These are phyloP conservation scores for Menidia beryllina DNA, from an alignment of 2,113 vertebrate genomes.

Conservation along the genomic window DNA sequence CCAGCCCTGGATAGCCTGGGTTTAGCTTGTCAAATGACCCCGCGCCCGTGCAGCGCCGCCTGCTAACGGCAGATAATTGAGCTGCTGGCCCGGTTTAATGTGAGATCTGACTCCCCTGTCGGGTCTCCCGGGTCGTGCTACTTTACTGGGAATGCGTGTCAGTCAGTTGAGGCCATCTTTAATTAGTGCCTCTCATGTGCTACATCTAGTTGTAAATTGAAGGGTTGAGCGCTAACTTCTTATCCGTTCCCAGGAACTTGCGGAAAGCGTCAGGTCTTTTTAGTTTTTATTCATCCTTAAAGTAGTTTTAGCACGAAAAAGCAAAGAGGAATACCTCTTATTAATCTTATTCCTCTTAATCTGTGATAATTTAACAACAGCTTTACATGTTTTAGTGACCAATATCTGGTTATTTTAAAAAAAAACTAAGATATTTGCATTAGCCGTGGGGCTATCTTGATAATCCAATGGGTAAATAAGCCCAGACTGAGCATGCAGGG, in stretches of 20 bases:
- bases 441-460: background rate
- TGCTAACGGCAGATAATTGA: slow-evolving; percentile 91
- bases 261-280: slow-evolving; percentile 7
- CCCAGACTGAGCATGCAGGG: background rate
- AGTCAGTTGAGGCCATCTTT: background rate
- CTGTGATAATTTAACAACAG: background rate
- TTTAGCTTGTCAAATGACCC: slow-evolving; percentile 90
- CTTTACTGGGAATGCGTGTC: slow-evolving; percentile 29
- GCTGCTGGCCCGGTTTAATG: slow-evolving; percentile 75
- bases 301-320: background rate
- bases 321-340: background rate
- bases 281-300: background rate
- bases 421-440: background rate
- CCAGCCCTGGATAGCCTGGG: slow-evolving; percentile 88
- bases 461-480: background rate
- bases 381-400: background rate
- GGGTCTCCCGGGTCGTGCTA: slow-evolving; percentile 21
- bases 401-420: background rate
- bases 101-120: slow-evolving; percentile 17
- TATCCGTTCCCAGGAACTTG: background rate
- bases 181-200: slow-evolving; percentile 8
- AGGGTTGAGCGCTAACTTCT: background rate
- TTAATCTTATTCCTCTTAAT: background rate
- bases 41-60: slow-evolving; percentile 76
- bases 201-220: background rate